A percentile compares a stretch with the other conserved stretches of the same genome.
Conservation (phyloP, 37 sponge, comb jelly and placozoan species). For the Diacarnus erythraeanus region DNA sequence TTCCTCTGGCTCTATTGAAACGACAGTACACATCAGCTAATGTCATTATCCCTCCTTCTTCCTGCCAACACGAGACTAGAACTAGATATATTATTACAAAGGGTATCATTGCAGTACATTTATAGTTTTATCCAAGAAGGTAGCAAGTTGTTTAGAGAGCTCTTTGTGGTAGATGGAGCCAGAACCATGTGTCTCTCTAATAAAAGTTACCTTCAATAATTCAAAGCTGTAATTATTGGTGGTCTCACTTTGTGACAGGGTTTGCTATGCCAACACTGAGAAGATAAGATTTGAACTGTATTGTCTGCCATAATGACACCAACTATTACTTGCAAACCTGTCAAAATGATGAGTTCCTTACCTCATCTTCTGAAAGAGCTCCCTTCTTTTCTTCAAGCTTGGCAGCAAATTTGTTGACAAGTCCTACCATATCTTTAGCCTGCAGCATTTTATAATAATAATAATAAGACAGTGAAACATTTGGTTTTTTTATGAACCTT, state of each 20-base stretch:
- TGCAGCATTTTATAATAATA: not conserved
- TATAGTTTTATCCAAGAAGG: constrained; percentile 67
- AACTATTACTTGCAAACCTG: not conserved
- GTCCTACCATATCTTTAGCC: constrained; percentile 91
- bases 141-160: constrained; percentile 82
- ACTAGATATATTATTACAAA: not conserved
- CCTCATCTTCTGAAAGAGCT: constrained; percentile 88
- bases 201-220: not conserved
- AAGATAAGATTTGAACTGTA: constrained; percentile 85
- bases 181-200: constrained; percentile 89
- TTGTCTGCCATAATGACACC: constrained; percentile 53
- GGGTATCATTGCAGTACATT: constrained; percentile 15
- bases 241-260: constrained; percentile 87
- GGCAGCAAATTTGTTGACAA: constrained; percentile 88
- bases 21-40: constrained; percentile 96
- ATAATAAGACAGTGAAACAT: not conserved
- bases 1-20: constrained; percentile 95
- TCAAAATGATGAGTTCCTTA: constrained; percentile 3
- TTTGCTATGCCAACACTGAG: constrained; percentile 96
- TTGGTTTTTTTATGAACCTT: constrained; percentile 79
- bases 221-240: not conserved
- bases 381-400: constrained; percentile 91
- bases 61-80: constrained; percentile 56
- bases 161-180: constrained; percentile 87
- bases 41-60: constrained; percentile 88